Percentiles rank a stretch among this genome's conserved stretches.
Conservation (phyloP, 2,888 invertebrate genomes). For the Cephus runcator region DNA sequence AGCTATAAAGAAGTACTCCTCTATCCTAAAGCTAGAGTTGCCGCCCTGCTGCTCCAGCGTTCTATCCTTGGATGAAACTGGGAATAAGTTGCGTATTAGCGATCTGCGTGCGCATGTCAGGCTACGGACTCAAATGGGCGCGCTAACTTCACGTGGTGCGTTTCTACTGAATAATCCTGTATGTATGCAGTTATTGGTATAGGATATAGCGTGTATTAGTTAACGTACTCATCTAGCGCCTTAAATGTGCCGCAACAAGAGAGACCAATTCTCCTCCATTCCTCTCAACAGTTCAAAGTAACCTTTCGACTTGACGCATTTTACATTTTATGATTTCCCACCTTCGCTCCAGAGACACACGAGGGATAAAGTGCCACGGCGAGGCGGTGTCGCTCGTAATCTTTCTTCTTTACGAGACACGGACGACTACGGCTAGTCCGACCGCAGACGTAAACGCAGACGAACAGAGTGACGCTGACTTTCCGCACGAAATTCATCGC, state of each 20-base stretch:
- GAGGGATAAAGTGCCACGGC: conserved; percentile 42
- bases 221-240: too few species aligned
- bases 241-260: neutral
- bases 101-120: neutral
- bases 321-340: conserved; percentile 4
- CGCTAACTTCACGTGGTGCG: too few species aligned
- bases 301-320: neutral
- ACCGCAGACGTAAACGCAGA: conserved; percentile 55
- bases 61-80: neutral
- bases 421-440: conserved; percentile 52
- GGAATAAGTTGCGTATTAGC: neutral
- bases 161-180: too few species aligned
- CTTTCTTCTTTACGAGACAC: conserved; percentile 63
- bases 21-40: neutral
- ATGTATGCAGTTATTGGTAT: neutral
- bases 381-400: conserved; percentile 59
- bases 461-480: neutral
- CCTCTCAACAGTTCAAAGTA: neutral
- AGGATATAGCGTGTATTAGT: neutral
- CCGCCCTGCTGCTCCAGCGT: neutral
- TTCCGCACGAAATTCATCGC: conserved; percentile 14
- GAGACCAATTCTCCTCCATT: neutral
- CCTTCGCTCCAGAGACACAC: conserved; percentile 18
- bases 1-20: neutral
- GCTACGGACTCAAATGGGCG: too few species aligned